Base-by-base conservation (phyloP, 2,113 vertebrate genomes). In the Oenanthe oenanthe region DNA sequence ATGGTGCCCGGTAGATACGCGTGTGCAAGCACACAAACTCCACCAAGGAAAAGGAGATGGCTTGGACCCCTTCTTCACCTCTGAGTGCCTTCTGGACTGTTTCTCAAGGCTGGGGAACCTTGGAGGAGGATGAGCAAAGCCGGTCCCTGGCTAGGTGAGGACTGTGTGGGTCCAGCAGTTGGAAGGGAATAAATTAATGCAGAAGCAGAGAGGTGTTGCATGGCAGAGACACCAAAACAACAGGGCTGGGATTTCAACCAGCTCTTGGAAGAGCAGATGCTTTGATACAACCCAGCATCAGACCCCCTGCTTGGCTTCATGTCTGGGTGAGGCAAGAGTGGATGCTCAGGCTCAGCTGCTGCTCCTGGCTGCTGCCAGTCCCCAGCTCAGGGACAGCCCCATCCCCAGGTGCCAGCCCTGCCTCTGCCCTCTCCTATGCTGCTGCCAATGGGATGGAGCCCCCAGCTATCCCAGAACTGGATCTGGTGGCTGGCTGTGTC, bases 1-100 rank as follows among this genome's bases (percentile, higher is more conserved):
- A 87, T 11, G 29, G 66, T 22, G 50, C 16, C 20, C 21, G 73
- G 66, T 32, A 38, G 51, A 76, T 85, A 78, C 0, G 12, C 1
- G 1, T 15, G 32, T 6, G 3, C 0, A 0, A 3, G 1, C 38
- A 79, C 6, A 3, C 57, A 19, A 51, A 50, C n/a, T 24, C 29
- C 73, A 58, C 10, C 0, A 2, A 47, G 66, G 31, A 32, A 42
- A 68, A 62, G 29, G 84, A 84, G 2, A 10, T 12, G 31, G 50
- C 17, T 45, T 1, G 4, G 70, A 84, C 8, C 29, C 85, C 21
- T 36, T 70, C 17, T 36, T 38, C 0, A 0, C 6, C 53, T 75
- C 34, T 62, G 28, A 78, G 57, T 38, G 17, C 17, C 10, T 82
- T 62, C 78, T 78, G 29, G 0, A 1, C 38, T 71, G 42, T 12